Conservation (phyloP, 2,113 vertebrate genomes). For the Trochalopteron elliotii region DNA sequence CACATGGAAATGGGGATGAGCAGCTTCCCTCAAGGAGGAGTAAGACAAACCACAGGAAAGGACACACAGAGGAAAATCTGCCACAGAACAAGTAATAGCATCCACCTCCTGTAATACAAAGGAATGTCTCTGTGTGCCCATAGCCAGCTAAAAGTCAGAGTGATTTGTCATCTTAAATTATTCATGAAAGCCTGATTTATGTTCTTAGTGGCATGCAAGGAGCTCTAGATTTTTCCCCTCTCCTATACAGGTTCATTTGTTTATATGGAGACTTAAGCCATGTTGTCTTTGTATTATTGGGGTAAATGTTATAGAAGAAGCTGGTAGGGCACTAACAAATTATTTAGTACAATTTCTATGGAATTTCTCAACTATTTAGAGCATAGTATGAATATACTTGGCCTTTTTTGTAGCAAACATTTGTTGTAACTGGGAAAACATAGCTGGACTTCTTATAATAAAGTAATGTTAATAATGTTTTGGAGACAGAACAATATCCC, state of each 20-base stretch:
- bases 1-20: neutral
- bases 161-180: neutral
- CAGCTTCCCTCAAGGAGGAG: neutral
- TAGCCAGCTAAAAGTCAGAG: neutral
- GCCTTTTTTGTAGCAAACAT: neutral
- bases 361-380: neutral
- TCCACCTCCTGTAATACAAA: neutral
- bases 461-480: neutral
- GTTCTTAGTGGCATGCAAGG: neutral
- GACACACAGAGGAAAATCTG: neutral
- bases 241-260: neutral
- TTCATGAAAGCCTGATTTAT: neutral
- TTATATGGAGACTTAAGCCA: neutral
- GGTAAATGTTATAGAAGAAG: neutral
- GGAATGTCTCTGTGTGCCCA: neutral
- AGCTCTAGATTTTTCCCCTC: neutral
- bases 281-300: neutral
- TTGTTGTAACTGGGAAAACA: neutral
- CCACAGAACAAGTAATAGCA: no score
- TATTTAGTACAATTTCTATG: neutral
- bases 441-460: neutral
- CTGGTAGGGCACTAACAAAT: neutral
- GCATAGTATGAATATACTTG: neutral
- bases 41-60: neutral
- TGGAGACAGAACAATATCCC: neutral